Evolutionary conservation across 2,113 vertebrate species (phyloP).

Genomic region (Crypturellus undulatus): DNA sequence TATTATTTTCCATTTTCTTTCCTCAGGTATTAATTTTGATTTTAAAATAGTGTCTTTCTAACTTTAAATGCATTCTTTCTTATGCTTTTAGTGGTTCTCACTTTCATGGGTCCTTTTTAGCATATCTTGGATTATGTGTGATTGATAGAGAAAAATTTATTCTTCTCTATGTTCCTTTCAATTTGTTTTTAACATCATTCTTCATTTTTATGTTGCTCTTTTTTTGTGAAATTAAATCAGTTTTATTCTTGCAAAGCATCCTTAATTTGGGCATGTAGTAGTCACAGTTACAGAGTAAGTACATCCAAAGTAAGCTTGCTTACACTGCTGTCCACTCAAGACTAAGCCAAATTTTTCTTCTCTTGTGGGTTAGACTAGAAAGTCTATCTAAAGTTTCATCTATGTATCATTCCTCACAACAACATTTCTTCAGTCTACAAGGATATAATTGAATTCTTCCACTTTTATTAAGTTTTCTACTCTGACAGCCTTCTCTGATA

Average conservation of each 20-base stretch:
- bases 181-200: conserved; percentile 38
- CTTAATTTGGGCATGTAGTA: conserved; percentile 49
- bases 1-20: not conserved
- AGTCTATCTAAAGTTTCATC: conserved; percentile 51
- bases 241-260: conserved; percentile 27
- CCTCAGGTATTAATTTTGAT: not conserved
- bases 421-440: not conserved
- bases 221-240: not conserved
- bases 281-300: conserved; percentile 47
- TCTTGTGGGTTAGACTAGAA: conserved; percentile 45
- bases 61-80: not conserved
- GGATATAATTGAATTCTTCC: not conserved
- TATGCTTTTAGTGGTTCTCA: not conserved
- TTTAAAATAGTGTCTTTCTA: not conserved
- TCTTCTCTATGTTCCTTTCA: conserved; percentile 31
- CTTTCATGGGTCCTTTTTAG: not conserved
- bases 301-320: conserved; percentile 10
- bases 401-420: conserved; percentile 6
- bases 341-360: conserved; percentile 17
- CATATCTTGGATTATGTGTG: not conserved
- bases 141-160: no score
- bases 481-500: not conserved
- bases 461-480: not conserved
- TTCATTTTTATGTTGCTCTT: not conserved
- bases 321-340: not conserved